Evolutionary conservation across 2,797 vertebrate species (phyloP).

Genomic region (Cheirogaleus major): DNA sequence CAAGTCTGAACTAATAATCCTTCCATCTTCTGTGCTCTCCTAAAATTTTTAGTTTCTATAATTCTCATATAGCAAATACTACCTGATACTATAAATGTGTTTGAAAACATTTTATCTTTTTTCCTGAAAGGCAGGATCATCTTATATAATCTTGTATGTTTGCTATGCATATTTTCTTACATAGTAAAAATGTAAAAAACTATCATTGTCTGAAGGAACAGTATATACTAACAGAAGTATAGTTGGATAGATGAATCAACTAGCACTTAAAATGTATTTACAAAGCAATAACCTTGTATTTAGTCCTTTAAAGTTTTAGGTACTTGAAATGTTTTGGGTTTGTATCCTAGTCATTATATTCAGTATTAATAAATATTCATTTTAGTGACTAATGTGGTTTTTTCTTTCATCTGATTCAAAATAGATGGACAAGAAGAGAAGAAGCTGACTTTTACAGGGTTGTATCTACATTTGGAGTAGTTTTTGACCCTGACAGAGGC

Average conservation of each 20-base stretch:
- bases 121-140: not conserved
- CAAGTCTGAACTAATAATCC: not conserved
- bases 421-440: constrained; percentile 97
- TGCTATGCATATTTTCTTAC: not conserved
- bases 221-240: not conserved
- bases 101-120: not conserved
- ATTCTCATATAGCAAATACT: not conserved
- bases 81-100: not conserved
- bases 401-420: constrained; percentile 74
- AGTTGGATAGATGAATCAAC: not conserved
- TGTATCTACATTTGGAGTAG: constrained; percentile 98
- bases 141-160: not conserved
- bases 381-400: not conserved
- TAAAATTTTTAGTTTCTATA: constrained; percentile 31
- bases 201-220: not conserved
- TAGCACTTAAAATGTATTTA: constrained; percentile 16
- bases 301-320: not conserved
- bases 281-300: not conserved
- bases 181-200: not conserved
- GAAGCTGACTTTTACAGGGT: constrained; percentile 99
- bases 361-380: not conserved
- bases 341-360: constrained; percentile 21
- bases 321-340: constrained; percentile 30
- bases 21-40: not conserved
- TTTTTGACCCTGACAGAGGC: constrained; percentile 95